Conservation (phyloP, 2,113 vertebrate species). For the Osmerus mordax region DNA sequence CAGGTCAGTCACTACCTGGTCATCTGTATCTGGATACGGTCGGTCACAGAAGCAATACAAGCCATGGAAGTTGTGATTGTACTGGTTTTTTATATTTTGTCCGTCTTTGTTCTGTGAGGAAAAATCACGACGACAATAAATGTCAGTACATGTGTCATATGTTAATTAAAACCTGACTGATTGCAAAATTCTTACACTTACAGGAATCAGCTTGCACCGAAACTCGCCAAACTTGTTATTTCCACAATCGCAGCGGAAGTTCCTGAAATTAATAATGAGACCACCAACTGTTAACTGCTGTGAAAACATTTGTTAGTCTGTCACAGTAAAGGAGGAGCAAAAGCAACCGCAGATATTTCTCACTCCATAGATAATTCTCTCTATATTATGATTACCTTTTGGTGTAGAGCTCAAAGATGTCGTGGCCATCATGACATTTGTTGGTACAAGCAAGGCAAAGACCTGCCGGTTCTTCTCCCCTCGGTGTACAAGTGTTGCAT, state of each 20-base stretch:
- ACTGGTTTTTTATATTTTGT: conserved; percentile 81
- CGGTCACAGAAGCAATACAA: conserved; percentile 92
- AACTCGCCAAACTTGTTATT: conserved; percentile 89
- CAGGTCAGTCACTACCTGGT: conserved; percentile 72
- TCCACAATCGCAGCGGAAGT: conserved; percentile 95
- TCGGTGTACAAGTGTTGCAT: conserved; percentile 85
- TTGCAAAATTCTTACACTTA: conserved; percentile 58
- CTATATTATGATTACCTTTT: conserved; percentile 77
- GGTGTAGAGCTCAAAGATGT: conserved; percentile 90
- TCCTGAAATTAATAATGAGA: conserved; percentile 65
- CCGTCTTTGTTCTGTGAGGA: conserved; percentile 79
- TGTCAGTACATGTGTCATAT: background rate
- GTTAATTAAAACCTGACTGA: too few species aligned
- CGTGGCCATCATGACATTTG: conserved; percentile 88
- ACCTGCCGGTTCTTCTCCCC: conserved; percentile 81
- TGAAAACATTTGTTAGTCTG: too few species aligned
- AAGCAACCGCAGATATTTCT: background rate
- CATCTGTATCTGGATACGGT: conserved; percentile 89
- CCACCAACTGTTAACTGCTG: too few species aligned
- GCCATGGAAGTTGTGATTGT: conserved; percentile 92
- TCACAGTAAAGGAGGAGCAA: too few species aligned
- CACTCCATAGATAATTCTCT: background rate
- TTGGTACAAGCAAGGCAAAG: conserved; percentile 92
- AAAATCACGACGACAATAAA: background rate
- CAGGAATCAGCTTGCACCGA: conserved; percentile 83